Base-by-base conservation (phyloP, 2,888 invertebrate genomes). In the Tubulanus polymorphus region DNA sequence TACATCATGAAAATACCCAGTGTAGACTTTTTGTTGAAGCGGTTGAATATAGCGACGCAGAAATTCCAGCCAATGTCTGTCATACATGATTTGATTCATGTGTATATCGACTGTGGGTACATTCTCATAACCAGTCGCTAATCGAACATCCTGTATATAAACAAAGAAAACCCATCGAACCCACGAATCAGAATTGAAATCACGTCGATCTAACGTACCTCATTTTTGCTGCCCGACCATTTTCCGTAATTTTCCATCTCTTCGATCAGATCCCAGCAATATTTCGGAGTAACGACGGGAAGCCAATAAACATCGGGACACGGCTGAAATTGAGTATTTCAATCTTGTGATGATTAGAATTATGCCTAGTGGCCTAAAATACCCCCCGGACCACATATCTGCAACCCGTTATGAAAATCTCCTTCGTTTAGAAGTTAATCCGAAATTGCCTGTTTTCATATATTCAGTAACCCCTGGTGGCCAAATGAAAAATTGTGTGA, bases 261-360 rank as follows among this genome's bases (percentile, higher is more conserved):
- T 51, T 87, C 88, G 48, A 99, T 87, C 74, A 96, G 84, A 72
- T 95, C 91, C 56, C 84, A 82, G 70, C 91, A 89, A 80, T 93
- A 99, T 48, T 86, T 84, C 50, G 84, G 81, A 0, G 87, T 86
- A 57, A 80, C 87, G 85, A 74, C 91, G 81, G 55, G 96, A 78
- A 94, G 92, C 93, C 96, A 95, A 79, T 88, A 99, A 0, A 99
- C 99, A 80, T 99, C 99, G 0, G 95, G 89, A 72, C 99, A 99
- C 0, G 97, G 96, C 89, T 93, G 80, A 25, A 67, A 60, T 50
- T 28, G n/a, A n/a, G n/a, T n/a, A n/a, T n/a, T n/a, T n/a, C n/a
- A n/a, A n/a, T n/a, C n/a, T n/a, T n/a, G n/a, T n/a, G n/a, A n/a
- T n/a, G n/a, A n/a, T n/a, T n/a, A n/a, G n/a, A n/a, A n/a, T n/a